Conservation (phyloP, 2,888 invertebrate genomes). For the Diplolepis rosae region DNA sequence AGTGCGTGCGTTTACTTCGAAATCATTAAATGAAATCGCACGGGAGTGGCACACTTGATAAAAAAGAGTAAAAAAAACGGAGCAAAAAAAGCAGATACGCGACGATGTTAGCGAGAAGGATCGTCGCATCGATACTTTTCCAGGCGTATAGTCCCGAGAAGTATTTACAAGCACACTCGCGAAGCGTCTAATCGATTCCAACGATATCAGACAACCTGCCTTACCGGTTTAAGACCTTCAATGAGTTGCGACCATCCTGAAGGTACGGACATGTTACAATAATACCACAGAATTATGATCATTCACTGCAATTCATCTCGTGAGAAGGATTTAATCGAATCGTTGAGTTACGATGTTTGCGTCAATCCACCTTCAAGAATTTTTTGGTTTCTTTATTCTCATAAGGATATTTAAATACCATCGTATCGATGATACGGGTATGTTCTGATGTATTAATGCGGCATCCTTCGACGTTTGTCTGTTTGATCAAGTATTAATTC, state of each 20-base stretch:
- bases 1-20: constrained; percentile 41
- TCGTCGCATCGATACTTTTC: constrained; percentile 33
- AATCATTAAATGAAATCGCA: constrained; percentile 53
- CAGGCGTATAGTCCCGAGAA: constrained; percentile 47
- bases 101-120: constrained; percentile 20
- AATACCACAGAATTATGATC: constrained; percentile 15
- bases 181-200: constrained; percentile 59
- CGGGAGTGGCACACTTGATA: constrained; percentile 41
- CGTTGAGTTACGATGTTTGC: background rate
- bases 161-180: constrained; percentile 54
- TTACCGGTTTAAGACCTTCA: constrained; percentile 57
- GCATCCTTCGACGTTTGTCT: background rate
- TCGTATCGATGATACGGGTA: background rate
- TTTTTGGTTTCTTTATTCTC: background rate
- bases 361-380: background rate
- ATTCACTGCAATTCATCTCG: constrained; percentile 21
- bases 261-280: constrained; percentile 34
- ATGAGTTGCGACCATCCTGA: constrained; percentile 39
- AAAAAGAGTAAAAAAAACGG: constrained; percentile 32
- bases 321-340: constrained; percentile 15
- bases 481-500: constrained; percentile 9
- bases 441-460: background rate
- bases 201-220: constrained; percentile 56
- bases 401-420: background rate
- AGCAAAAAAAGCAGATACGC: constrained; percentile 39